Evolutionary conservation across 2,797 vertebrate species (phyloP).

Genomic region (Liasis olivaceus): DNA sequence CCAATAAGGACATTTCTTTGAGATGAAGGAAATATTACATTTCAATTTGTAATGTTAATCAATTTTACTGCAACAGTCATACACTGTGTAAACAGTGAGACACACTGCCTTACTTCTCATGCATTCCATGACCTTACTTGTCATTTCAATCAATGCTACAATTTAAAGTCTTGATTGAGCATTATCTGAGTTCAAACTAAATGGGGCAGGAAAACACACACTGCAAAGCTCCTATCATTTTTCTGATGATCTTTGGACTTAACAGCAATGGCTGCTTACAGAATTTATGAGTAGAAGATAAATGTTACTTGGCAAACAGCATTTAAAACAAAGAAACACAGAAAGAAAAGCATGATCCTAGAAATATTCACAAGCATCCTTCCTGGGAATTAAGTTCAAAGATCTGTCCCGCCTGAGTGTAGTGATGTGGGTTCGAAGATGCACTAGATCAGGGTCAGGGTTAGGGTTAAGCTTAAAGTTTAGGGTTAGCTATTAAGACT

Average conservation of each 20-base stretch:
- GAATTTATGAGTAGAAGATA: background rate
- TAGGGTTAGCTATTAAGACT: background rate
- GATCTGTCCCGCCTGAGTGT: background rate
- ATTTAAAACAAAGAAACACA: background rate
- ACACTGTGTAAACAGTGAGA: background rate
- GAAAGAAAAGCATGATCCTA: background rate
- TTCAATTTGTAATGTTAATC: slow-evolving; percentile 23
- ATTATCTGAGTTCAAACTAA: slow-evolving; percentile 1
- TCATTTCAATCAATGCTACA: slow-evolving; percentile 20
- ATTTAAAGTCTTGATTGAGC: background rate
- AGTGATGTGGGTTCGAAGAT: background rate
- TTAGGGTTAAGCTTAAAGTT: background rate
- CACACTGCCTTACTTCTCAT: background rate
- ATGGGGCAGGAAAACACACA: slow-evolving; percentile 6
- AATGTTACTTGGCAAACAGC: background rate
- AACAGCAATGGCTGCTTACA: background rate
- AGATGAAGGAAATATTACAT: background rate
- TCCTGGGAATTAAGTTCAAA: background rate
- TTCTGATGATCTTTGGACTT: background rate
- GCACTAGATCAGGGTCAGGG: background rate
- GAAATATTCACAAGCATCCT: background rate
- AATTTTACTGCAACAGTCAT: background rate
- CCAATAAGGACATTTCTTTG: slow-evolving; percentile 1
- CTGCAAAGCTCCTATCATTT: background rate
- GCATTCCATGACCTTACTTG: background rate